These are phyloP conservation scores for Sebastes ruberrimus DNA, from an alignment of 2,797 vertebrate species.

Conservation along the genomic window DNA sequence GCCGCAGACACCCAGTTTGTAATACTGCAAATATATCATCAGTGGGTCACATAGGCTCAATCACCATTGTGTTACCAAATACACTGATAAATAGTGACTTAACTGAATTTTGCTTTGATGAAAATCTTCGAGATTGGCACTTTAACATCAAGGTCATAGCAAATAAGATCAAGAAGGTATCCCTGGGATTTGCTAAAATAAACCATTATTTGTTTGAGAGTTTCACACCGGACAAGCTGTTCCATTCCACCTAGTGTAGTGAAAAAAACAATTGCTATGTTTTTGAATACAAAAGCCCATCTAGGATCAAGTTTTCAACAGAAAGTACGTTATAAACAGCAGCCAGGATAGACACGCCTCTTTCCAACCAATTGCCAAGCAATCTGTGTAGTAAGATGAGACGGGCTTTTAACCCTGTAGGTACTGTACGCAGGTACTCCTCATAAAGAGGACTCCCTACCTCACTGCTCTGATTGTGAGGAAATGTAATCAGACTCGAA, in stretches of 20 bases:
- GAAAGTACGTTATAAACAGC: background rate
- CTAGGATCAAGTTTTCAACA: background rate
- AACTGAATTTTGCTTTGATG: background rate
- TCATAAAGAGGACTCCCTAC: constrained; percentile 44
- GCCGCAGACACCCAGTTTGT: too few species aligned
- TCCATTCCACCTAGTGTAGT: background rate
- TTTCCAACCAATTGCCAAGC: background rate
- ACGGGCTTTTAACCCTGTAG: constrained; percentile 50
- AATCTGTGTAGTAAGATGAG: background rate
- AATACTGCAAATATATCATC: background rate
- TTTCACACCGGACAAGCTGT: background rate
- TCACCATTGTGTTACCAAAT: background rate
- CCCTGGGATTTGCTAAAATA: background rate
- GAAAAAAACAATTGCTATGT: background rate
- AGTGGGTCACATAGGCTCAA: background rate
- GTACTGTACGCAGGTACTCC: constrained; percentile 12
- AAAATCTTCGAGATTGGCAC: background rate
- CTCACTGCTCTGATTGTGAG: constrained; percentile 50
- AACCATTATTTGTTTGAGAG: background rate
- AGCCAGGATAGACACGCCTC: background rate
- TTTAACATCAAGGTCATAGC: background rate
- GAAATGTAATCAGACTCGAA: constrained; percentile 45
- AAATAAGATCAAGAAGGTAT: background rate
- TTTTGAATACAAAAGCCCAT: background rate
- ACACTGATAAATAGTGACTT: background rate